phyloP scores from a whole-genome alignment of 53 echinoderm and acorn worm genomes.

The Stichopus horrens region DNA sequence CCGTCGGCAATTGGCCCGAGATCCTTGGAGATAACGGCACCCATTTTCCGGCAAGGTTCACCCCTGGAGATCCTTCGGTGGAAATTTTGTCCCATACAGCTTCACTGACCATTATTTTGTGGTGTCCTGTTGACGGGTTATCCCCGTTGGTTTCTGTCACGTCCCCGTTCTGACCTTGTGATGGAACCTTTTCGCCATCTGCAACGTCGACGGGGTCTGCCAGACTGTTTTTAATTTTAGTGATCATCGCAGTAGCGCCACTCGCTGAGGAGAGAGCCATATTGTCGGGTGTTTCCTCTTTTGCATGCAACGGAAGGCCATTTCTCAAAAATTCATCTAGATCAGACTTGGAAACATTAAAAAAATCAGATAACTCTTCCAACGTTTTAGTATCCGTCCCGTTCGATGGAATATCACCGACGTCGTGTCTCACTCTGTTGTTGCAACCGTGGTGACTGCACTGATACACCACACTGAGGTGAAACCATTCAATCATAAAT shows the following conservation, averaged over 20 bases:
- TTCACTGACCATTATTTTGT: neutral
- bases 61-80: neutral
- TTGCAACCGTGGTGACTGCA: neutral
- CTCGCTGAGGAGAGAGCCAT: too few species aligned
- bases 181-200: too few species aligned
- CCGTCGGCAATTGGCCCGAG: neutral
- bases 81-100: slow-evolving; percentile 3
- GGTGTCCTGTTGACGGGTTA: too few species aligned
- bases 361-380: neutral
- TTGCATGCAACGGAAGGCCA: neutral
- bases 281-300: neutral
- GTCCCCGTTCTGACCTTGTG: too few species aligned
- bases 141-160: too few species aligned
- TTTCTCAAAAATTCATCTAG: neutral
- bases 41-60: slow-evolving; percentile 22
- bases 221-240: too few species aligned
- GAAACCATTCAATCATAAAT: neutral
- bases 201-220: too few species aligned
- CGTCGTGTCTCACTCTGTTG: neutral
- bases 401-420: neutral
- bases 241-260: too few species aligned
- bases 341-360: neutral
- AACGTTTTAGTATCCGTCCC: neutral
- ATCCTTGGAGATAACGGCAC: neutral
- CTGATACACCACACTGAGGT: neutral